phyloP scores from a whole-genome alignment of 2,797 vertebrate species.

The Protonibea diacanthus region DNA sequence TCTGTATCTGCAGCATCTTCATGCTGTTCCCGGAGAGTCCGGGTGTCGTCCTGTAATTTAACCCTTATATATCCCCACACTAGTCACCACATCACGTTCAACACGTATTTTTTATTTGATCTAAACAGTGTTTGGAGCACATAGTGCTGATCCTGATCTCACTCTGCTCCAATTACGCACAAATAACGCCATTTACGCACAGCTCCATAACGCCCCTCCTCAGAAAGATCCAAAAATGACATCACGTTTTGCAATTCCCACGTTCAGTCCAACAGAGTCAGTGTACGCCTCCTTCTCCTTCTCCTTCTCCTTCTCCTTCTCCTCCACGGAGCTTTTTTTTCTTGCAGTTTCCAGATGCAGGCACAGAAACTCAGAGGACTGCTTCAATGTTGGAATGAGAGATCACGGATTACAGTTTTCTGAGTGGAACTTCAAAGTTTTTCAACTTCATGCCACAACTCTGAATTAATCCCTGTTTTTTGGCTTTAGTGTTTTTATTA shows the following conservation, averaged over 20 bases:
- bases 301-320: slow-evolving; percentile 13
- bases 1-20: slow-evolving; percentile 15
- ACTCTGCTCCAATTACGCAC: slow-evolving; percentile 72
- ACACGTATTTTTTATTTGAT: slow-evolving; percentile 15
- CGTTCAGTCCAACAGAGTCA: slow-evolving; percentile 78
- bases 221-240: slow-evolving; percentile 82
- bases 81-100: background rate
- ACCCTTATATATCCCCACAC: background rate
- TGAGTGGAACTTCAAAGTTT: slow-evolving; percentile 54
- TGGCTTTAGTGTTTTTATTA: background rate
- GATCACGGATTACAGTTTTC: slow-evolving; percentile 56
- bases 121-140: slow-evolving; percentile 33
- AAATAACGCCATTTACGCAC: slow-evolving; percentile 71
- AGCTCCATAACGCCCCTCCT: slow-evolving; percentile 74
- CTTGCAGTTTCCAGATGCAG: slow-evolving; percentile 55
- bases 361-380: slow-evolving; percentile 43
- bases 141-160: slow-evolving; percentile 35
- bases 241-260: slow-evolving; percentile 88
- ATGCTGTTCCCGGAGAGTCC: no score
- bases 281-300: slow-evolving; percentile 17
- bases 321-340: slow-evolving; percentile 56
- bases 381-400: slow-evolving; percentile 1
- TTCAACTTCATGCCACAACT: slow-evolving; percentile 16
- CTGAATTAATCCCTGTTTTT: background rate
- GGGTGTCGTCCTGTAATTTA: slow-evolving; percentile 31